Conservation (phyloP, 2,888 invertebrate genomes). For the Thyatira batis region DNA sequence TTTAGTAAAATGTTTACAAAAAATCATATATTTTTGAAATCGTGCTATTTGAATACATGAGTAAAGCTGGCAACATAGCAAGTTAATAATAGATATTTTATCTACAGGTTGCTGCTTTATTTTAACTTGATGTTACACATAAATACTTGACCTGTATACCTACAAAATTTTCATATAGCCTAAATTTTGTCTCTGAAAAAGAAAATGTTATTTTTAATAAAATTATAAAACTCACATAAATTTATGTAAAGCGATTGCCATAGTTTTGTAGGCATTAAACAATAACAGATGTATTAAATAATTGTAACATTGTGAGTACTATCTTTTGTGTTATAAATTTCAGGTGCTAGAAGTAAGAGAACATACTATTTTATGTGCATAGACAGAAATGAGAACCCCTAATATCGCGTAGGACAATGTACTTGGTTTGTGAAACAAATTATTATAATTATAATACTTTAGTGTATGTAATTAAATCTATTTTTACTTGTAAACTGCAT, state of each 20-base stretch:
- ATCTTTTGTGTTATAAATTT: neutral
- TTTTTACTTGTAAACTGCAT: slow-evolving; percentile 56
- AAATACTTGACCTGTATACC: neutral
- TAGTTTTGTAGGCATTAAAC: neutral
- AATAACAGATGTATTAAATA: neutral
- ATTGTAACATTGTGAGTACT: neutral
- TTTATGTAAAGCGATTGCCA: neutral
- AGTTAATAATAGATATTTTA: no score
- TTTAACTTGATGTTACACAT: no score
- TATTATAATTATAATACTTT: slow-evolving; percentile 44
- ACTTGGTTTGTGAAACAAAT: slow-evolving; percentile 53
- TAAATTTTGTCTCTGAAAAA: no score
- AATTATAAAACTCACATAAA: neutral
- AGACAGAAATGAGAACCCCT: slow-evolving; percentile 40
- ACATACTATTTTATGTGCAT: slow-evolving; percentile 14
- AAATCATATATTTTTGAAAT: no score
- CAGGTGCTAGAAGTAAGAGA: slow-evolving; percentile 46
- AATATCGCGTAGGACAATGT: slow-evolving; percentile 36
- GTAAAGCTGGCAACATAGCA: no score
- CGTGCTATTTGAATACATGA: no score
- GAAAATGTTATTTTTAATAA: neutral
- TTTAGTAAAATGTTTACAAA: no score
- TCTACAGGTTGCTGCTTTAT: no score
- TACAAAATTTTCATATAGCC: no score
- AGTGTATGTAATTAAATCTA: slow-evolving; percentile 58